Conservation (phyloP, 2,888 invertebrate species). For the Patella ulyssiponensis region DNA sequence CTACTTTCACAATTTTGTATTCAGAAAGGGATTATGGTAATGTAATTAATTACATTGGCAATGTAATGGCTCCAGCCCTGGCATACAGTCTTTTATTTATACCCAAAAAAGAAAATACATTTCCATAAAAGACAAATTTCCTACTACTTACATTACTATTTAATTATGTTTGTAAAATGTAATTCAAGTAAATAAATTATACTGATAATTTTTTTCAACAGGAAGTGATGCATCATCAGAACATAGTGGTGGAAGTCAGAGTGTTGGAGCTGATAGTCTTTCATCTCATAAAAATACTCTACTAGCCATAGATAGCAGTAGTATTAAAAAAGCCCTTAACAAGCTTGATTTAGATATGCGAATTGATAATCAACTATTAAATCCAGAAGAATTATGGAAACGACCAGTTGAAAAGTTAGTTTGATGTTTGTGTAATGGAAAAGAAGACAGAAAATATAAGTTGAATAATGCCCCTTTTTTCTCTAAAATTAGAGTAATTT, state of each 20-base stretch:
- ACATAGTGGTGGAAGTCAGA: constrained; percentile 73
- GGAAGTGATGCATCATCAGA: constrained; percentile 79
- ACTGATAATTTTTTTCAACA: constrained; percentile 31
- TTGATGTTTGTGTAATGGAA: background rate
- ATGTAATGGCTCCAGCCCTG: no score
- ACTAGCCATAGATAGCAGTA: constrained; percentile 78
- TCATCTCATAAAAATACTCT: constrained; percentile 82
- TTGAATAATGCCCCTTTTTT: background rate
- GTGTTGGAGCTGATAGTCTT: constrained; percentile 71
- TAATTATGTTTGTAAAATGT: no score
- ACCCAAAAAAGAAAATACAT: no score
- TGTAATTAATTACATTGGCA: no score
- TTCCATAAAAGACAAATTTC: no score
- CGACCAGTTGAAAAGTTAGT: constrained; percentile 72
- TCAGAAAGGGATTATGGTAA: no score
- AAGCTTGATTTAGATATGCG: constrained; percentile 62
- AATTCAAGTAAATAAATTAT: no score
- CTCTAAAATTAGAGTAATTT: background rate
- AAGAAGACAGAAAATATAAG: background rate
- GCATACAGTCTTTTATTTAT: no score
- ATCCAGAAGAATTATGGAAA: constrained; percentile 89
- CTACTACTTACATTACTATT: no score
- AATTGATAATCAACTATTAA: constrained; percentile 75
- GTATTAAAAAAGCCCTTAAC: constrained; percentile 37
- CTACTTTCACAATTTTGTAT: no score